phyloP scores from a whole-genome alignment of 2,888 invertebrate species.

The Eulithis testata region DNA sequence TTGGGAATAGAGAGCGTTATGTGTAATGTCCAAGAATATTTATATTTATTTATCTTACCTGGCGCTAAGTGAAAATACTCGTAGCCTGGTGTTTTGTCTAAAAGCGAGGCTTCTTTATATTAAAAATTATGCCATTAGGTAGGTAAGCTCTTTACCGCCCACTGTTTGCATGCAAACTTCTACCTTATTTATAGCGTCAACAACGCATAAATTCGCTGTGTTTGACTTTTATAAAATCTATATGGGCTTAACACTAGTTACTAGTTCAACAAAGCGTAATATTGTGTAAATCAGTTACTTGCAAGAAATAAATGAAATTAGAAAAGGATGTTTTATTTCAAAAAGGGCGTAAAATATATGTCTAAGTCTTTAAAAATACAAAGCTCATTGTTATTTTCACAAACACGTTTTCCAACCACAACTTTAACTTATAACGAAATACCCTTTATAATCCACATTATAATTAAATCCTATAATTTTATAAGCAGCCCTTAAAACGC shows the following conservation, averaged over 20 bases:
- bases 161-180: conserved; percentile 21
- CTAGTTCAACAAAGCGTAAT: background rate
- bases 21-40: no score
- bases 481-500: conserved; percentile 23
- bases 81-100: background rate
- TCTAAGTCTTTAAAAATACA: no score
- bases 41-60: no score
- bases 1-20: no score
- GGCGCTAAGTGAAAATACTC: no score
- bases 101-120: background rate
- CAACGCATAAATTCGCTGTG: conserved; percentile 34
- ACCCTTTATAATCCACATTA: conserved; percentile 14
- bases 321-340: no score
- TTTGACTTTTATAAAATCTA: conserved; percentile 56
- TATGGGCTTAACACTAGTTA: background rate
- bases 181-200: conserved; percentile 32
- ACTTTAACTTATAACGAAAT: no score
- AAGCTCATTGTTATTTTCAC: no score
- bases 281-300: no score
- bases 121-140: conserved; percentile 19
- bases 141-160: conserved; percentile 5
- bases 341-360: no score
- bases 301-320: no score
- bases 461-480: conserved; percentile 33
- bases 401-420: no score